Percentiles rank a stretch among this genome's conserved stretches.
These are phyloP conservation scores for Drosophila simulans DNA, from an alignment of 1,140 invertebrate genomes.

Conservation along the genomic window DNA sequence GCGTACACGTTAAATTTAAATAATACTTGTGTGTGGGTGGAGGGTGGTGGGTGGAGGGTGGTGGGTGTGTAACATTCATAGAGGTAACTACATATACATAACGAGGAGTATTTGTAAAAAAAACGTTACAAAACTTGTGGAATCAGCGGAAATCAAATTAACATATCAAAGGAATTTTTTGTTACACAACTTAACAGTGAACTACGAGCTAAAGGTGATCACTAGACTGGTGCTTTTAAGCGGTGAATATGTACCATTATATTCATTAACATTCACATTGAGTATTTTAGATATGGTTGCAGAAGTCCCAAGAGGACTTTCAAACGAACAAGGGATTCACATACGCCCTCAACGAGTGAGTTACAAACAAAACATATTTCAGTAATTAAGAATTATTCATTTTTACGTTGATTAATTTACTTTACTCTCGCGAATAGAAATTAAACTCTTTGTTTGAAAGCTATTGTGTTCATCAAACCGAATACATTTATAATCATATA, in stretches of 20 bases:
- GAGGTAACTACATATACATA: constrained; percentile 41
- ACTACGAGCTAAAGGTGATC: constrained; percentile 28
- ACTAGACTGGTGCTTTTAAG: constrained; percentile 42
- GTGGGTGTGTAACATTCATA: constrained; percentile 17
- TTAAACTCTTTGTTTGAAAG: no score
- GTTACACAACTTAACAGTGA: constrained; percentile 39
- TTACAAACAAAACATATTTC: no score
- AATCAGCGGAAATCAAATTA: constrained; percentile 69
- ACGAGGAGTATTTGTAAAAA: constrained; percentile 66
- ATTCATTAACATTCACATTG: constrained; percentile 19
- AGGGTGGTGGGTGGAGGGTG: constrained; percentile 4
- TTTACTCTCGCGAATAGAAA: no score
- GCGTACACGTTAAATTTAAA: constrained; percentile 69
- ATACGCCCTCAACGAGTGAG: no score
- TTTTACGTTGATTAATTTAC: no score
- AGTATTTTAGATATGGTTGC: constrained; percentile 28
- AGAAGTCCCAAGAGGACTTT: constrained; percentile 3
- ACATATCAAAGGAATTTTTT: constrained; percentile 67
- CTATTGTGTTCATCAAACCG: not conserved
- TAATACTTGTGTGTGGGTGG: constrained; percentile 70
- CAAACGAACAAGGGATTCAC: not conserved
- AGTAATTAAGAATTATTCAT: no score
- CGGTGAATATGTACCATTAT: constrained; percentile 10
- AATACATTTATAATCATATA: constrained; percentile 17
- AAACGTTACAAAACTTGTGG: constrained; percentile 58